phyloP scores from a whole-genome alignment of 2,797 vertebrate genomes.

The Poeciliopsis infans region DNA sequence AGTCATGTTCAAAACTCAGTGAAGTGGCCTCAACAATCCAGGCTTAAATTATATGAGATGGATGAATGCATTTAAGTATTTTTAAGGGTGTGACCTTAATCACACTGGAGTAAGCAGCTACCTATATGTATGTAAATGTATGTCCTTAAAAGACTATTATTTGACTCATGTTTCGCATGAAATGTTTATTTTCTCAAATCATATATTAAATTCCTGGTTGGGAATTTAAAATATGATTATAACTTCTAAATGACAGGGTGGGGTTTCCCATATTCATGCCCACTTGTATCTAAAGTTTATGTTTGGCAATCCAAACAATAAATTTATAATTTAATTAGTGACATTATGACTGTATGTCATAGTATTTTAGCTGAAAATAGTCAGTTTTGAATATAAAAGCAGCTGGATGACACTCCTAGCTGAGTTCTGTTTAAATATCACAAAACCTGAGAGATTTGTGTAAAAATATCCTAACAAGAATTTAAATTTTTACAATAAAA shows the following conservation, averaged over 20 bases:
- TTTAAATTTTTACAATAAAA: background rate
- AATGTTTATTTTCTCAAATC: background rate
- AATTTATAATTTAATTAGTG: background rate
- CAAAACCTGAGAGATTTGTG: slow-evolving; percentile 70
- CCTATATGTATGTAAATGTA: background rate
- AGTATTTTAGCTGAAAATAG: background rate
- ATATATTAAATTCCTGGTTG: background rate
- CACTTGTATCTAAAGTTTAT: background rate
- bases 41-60: background rate
- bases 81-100: background rate
- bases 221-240: background rate
- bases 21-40: background rate
- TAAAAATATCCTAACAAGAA: background rate
- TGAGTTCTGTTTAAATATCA: background rate
- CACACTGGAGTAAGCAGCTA: background rate
- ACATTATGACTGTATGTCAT: background rate
- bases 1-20: background rate
- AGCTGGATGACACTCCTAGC: background rate
- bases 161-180: background rate
- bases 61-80: background rate
- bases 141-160: background rate
- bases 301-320: background rate
- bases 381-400: background rate
- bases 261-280: background rate
- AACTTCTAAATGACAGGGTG: background rate